A percentile compares a stretch with the other conserved stretches of the same genome.
Conservation (phyloP, 2,888 invertebrate species). For the Coenonympha glycerion region DNA sequence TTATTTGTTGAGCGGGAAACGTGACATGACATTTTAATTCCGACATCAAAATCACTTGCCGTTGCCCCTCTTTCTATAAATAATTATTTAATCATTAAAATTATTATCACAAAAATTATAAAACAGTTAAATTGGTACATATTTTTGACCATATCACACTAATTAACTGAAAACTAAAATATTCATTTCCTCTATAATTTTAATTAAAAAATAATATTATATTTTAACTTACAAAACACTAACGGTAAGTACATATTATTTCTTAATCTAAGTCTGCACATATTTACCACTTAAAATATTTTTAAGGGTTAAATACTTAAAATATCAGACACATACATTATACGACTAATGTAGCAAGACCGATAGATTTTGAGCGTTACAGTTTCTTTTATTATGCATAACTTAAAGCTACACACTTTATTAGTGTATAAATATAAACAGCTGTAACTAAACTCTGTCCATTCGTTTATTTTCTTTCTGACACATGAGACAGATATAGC, state of each 20-base stretch:
- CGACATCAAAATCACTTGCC: too few species aligned
- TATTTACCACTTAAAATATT: background rate
- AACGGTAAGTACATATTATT: slow-evolving; percentile 1
- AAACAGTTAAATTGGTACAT: background rate
- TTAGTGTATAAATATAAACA: background rate
- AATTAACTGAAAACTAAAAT: background rate
- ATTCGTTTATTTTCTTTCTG: too few species aligned
- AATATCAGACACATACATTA: background rate
- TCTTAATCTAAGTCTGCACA: background rate
- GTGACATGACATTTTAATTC: too few species aligned
- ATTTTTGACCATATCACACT: background rate
- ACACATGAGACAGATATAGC: too few species aligned
- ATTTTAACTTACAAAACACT: too few species aligned
- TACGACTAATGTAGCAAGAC: background rate
- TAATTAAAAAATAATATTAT: too few species aligned
- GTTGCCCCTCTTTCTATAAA: too few species aligned
- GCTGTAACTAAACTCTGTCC: too few species aligned
- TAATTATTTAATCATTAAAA: background rate
- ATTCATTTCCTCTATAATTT: too few species aligned
- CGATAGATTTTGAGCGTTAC: slow-evolving; percentile 2
- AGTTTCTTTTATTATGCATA: slow-evolving; percentile 1
- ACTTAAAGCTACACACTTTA: slow-evolving; percentile 2
- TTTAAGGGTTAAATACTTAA: background rate
- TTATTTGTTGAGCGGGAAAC: too few species aligned
- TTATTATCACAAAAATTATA: background rate